These are phyloP conservation scores for Leptopilina syphax DNA, from an alignment of 2,888 invertebrate species.

Conservation along the genomic window DNA sequence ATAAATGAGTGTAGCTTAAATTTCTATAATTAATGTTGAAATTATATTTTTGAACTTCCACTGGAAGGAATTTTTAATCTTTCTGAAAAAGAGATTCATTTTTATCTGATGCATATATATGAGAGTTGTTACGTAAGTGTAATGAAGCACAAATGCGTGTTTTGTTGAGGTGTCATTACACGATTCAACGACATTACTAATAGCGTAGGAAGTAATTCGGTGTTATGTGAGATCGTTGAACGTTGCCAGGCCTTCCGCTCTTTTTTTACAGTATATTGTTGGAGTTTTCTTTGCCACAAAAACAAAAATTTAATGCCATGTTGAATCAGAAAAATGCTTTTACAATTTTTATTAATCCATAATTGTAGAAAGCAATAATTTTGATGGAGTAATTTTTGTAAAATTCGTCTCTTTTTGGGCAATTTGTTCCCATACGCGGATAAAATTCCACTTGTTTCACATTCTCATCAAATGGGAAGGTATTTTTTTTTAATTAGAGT, in stretches of 20 bases:
- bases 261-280: constrained; percentile 1
- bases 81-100: not conserved
- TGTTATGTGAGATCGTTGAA: constrained; percentile 46
- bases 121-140: constrained; percentile 42
- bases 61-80: not conserved
- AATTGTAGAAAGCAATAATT: too few species aligned
- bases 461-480: too few species aligned
- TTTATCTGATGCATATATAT: constrained; percentile 37
- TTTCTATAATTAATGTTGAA: not conserved
- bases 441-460: too few species aligned
- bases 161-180: not conserved
- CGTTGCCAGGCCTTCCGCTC: constrained; percentile 35
- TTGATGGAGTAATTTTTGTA: not conserved
- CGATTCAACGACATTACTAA: constrained; percentile 55
- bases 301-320: not conserved
- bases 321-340: not conserved
- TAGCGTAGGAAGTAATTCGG: constrained; percentile 54
- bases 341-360: not conserved
- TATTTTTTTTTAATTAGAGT: too few species aligned
- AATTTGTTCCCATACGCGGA: too few species aligned
- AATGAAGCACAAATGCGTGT: not conserved
- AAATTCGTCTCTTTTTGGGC: too few species aligned
- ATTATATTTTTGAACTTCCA: not conserved
- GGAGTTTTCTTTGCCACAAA: not conserved
- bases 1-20: not conserved